phyloP scores from a whole-genome alignment of 2,113 vertebrate genomes.

The Dipodomys stephensi region DNA sequence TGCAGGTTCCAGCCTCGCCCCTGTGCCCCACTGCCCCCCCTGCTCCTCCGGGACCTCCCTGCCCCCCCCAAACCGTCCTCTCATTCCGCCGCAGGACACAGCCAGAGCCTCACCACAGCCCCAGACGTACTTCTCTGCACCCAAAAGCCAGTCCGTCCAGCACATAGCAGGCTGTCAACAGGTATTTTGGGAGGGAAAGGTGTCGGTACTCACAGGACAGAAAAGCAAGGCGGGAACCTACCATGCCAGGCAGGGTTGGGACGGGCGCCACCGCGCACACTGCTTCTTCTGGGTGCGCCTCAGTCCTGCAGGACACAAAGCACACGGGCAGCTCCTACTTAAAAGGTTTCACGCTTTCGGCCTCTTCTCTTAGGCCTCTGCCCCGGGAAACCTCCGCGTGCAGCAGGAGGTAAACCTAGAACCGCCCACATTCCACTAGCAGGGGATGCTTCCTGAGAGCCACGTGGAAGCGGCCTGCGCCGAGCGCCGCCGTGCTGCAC shows the following conservation, averaged over 20 bases:
- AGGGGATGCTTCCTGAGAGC: neutral
- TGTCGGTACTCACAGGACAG: neutral
- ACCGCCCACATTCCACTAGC: neutral
- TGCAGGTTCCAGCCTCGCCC: too few species aligned
- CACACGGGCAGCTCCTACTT: neutral
- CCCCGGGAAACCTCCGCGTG: neutral
- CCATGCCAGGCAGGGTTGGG: constrained; percentile 82
- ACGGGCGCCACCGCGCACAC: constrained; percentile 81
- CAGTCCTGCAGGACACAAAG: constrained; percentile 77
- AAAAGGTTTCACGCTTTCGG: neutral
- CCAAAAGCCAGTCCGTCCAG: neutral
- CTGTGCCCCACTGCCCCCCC: too few species aligned
- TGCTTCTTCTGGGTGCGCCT: constrained; percentile 75
- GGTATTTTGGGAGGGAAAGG: neutral
- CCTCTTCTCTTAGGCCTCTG: neutral
- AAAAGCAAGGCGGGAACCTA: constrained; percentile 75
- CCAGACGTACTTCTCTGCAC: neutral
- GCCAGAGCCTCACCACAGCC: neutral
- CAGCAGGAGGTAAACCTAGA: neutral
- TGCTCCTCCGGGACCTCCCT: neutral
- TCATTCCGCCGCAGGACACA: too few species aligned
- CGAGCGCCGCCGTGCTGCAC: too few species aligned
- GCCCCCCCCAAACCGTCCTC: too few species aligned
- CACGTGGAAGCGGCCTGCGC: too few species aligned
- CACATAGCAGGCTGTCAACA: neutral